Base-by-base conservation (phyloP, 2,113 vertebrate species). In the Labeo rohita region DNA sequence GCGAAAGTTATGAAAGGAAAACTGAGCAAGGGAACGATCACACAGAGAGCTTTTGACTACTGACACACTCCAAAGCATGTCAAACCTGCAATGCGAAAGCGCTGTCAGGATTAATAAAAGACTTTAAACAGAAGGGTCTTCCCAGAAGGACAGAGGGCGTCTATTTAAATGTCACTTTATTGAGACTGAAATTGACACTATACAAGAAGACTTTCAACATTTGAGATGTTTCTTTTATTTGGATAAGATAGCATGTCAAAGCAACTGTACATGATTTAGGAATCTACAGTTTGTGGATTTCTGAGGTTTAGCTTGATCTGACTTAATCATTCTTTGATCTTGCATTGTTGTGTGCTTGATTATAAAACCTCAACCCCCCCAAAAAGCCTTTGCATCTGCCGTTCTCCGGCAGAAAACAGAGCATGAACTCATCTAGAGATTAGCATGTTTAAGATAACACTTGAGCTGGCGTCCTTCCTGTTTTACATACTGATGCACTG, bases 401-500 rank as follows among this genome's bases (percentile, higher is more conserved):
- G 56, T 56, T 85, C 68, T 59, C 81, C 8, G 28, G 34, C 50
- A 50, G 81, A 21, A 16, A 52, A n/a, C 83, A 8, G 50, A 87
- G 63, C 74, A 59, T 18, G 12, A 50, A 21, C 36, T 77, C 61
- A 43, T 16, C 50, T 89, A 39, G 87, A 90, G 84, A 88, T 65
- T 68, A 84, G 65, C n/a, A 10, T 82, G 88, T 89, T 90, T 87
- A 23, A 75, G 87, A 86, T 59, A 86, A 87, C 65, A 28, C 79
- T 88, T 86, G 61, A 88, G 83, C 83, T n/a, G 2, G 47, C 43
- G 73, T 59, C 56, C 56, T 78, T 82, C 39, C 49, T 70, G 49
- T 89, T 91, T 91, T 88, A 90, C 88, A 91, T 85, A 84, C 88
- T 66, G 61, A 75, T 39, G 39, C 52, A 21, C 3, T 28, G 15